Conservation (phyloP, 2,113 vertebrate species). For the Perognathus longimembris region DNA sequence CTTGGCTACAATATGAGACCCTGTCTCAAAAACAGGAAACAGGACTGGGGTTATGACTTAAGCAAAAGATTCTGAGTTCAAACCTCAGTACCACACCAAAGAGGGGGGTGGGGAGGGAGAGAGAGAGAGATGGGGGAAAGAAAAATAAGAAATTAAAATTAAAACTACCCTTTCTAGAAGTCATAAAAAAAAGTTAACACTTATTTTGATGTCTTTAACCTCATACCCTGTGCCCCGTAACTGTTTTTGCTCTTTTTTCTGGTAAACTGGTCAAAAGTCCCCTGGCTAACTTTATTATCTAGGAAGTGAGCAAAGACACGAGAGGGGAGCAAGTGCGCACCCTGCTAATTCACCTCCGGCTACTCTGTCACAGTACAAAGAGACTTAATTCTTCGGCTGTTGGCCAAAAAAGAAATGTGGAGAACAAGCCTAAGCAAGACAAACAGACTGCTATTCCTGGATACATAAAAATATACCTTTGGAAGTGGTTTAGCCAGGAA, state of each 20-base stretch:
- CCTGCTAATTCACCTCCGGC: conserved; percentile 68
- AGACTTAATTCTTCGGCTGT: conserved; percentile 71
- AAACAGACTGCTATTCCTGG: conserved; percentile 79
- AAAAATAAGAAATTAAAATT: too few relatives aligned
- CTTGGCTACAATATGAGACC: neutral
- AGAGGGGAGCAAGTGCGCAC: conserved; percentile 62
- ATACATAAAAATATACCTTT: conserved; percentile 75
- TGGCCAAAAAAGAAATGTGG: conserved; percentile 67
- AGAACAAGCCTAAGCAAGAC: conserved; percentile 17
- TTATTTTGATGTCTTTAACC: conserved; percentile 72
- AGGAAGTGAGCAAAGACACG: conserved; percentile 55
- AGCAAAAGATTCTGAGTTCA: too few relatives aligned
- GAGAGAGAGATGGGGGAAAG: too few relatives aligned
- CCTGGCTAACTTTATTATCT: conserved; percentile 84
- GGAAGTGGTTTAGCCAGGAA: conserved; percentile 55
- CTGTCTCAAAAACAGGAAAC: neutral
- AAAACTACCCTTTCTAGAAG: conserved; percentile 37
- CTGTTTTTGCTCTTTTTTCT: conserved; percentile 64
- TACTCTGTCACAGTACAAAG: neutral
- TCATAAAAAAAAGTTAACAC: neutral
- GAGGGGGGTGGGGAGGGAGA: neutral
- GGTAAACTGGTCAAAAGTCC: conserved; percentile 75
- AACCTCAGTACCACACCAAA: too few relatives aligned
- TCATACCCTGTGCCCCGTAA: conserved; percentile 59
- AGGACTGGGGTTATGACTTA: too few relatives aligned